These are phyloP conservation scores for Bombylius discolor DNA, from an alignment of 2,888 invertebrate genomes.

Conservation along the genomic window DNA sequence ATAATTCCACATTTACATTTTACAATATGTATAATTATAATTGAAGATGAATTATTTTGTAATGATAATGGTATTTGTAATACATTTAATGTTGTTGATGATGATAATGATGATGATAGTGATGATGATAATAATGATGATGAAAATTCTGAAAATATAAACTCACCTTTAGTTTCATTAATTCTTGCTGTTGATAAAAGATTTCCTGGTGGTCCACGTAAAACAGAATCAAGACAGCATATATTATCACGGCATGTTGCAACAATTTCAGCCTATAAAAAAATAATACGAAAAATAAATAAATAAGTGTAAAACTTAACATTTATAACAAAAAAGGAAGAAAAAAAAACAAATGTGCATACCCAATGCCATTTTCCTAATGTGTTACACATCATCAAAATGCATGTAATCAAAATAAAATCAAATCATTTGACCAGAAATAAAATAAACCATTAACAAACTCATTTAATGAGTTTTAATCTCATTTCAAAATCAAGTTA, in stretches of 20 bases:
- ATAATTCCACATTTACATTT: constrained; percentile 35
- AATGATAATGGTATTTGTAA: neutral
- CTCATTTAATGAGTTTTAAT: too few relatives aligned
- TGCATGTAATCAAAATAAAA: neutral
- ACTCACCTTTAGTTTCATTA: constrained; percentile 49
- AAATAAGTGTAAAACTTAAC: too few relatives aligned
- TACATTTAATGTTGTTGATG: neutral
- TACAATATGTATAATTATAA: constrained; percentile 8
- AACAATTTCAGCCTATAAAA: constrained; percentile 64
- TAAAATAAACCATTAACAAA: too few relatives aligned
- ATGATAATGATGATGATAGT: constrained; percentile 6
- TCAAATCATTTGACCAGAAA: too few relatives aligned
- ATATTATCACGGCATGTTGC: constrained; percentile 79
- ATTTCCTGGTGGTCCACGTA: constrained; percentile 41
- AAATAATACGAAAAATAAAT: neutral
- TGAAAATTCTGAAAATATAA: neutral
- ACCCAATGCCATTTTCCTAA: too few relatives aligned
- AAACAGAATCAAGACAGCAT: constrained; percentile 58
- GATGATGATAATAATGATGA: neutral
- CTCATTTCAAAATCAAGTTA: too few relatives aligned
- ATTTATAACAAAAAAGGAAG: too few relatives aligned
- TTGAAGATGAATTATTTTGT: constrained; percentile 6
- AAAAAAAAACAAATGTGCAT: too few relatives aligned
- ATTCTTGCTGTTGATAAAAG: constrained; percentile 42
- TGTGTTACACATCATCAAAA: too few relatives aligned